Evolutionary conservation across 2,888 invertebrate species (phyloP), one percentile per base, ranked within the genome.

Genomic region (Cabera pusaria): DNA sequence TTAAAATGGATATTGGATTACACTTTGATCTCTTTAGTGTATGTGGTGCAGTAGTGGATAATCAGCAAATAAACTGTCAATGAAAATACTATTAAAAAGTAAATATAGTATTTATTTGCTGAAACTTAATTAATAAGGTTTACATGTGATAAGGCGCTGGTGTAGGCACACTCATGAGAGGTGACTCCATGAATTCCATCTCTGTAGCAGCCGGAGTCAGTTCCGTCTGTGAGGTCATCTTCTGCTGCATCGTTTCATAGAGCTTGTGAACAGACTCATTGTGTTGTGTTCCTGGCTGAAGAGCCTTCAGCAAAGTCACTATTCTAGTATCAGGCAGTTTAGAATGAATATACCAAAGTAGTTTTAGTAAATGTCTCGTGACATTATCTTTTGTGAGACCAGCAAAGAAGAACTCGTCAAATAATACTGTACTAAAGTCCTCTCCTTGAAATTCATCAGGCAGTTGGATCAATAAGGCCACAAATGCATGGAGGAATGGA

Each of bases 321-420:
- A 97, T 86, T 48, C 97, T 92, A 21, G 92, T 92, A 1, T 93
- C 90, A 0, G 97, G 97, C 39, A 98, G 77, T 75, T 96, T 96
- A 8, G 93, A 93, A 77, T 97, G 93, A 46, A 97, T 93, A 69
- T 97, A 97, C 96, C 97, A 98, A 18, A 98, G 79, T 27, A 98
- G 87, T 71, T 98, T 96, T 25, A 98, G 80, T 66, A 98, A 90
- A 87, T 98, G 98, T 29, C 97, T 91, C 2, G 96, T 95, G 0
- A 98, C 97, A 89, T 97, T 98, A 65, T 98, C 98, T 47, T 95
- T 92, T 1, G 94, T 93, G 7, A 98, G 87, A 0, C 96, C 96
- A 37, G 97, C 97, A 77, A 97, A 94, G 64, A 98, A 95, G 76
- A 98, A 98, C 74, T 98, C 97, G 78, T 98, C 98, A 84, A 98